These are phyloP conservation scores for Echinarachnius parma DNA, from an alignment of 53 echinoderm and acorn worm species.

Conservation along the genomic window DNA sequence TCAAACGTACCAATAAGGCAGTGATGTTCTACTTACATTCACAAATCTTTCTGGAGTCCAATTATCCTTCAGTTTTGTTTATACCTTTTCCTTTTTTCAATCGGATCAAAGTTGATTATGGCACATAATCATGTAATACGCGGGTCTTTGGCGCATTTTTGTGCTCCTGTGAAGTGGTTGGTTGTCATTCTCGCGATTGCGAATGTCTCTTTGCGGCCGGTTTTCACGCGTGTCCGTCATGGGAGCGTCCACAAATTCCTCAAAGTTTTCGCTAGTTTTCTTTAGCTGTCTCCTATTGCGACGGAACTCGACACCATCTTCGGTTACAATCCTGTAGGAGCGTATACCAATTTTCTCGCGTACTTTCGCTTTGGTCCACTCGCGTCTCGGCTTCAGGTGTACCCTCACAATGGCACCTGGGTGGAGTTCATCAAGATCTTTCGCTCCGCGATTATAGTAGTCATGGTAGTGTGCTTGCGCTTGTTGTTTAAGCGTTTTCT, in stretches of 20 bases:
- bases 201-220: neutral
- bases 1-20: too few species aligned
- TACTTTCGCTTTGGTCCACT: slow-evolving; percentile 23
- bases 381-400: neutral
- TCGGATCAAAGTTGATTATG: neutral
- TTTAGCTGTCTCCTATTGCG: slow-evolving; percentile 32
- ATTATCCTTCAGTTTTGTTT: too few species aligned
- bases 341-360: slow-evolving; percentile 34
- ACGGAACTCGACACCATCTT: slow-evolving; percentile 41
- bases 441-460: slow-evolving; percentile 40
- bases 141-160: neutral
- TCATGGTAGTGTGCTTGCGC: slow-evolving; percentile 22
- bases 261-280: slow-evolving; percentile 5
- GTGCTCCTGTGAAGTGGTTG: neutral
- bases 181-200: neutral
- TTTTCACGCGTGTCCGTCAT: neutral
- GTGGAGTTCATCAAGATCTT: neutral
- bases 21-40: too few species aligned
- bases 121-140: neutral
- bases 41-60: too few species aligned
- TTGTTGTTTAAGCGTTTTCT: neutral
- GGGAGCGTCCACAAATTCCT: neutral
- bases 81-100: too few species aligned
- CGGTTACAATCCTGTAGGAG: slow-evolving; percentile 45
- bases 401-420: slow-evolving; percentile 13